Conservation (phyloP, 1,140 invertebrate species). For the Hylaeus anthracinus region DNA sequence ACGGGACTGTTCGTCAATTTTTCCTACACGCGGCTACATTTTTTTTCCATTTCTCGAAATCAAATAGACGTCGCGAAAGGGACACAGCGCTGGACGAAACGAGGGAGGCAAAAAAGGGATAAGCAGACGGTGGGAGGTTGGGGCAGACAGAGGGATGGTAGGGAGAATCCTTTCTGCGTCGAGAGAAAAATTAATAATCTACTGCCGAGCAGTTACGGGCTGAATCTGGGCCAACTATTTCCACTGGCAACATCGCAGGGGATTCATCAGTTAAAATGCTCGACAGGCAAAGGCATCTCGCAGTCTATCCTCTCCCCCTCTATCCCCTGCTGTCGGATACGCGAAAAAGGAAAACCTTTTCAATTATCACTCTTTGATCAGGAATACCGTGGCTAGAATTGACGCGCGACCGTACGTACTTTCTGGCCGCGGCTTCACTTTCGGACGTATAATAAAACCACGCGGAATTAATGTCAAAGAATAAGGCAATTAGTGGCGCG, state of each 20-base stretch:
- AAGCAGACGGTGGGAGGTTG: slow-evolving; percentile 26
- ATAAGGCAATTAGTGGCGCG: slow-evolving; percentile 47
- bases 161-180: slow-evolving; percentile 54
- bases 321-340: slow-evolving; percentile 20
- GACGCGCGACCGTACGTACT: not conserved
- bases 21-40: slow-evolving; percentile 16
- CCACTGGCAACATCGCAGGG: slow-evolving; percentile 56
- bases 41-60: slow-evolving; percentile 53
- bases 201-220: slow-evolving; percentile 47
- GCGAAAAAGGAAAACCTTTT: slow-evolving; percentile 47
- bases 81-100: slow-evolving; percentile 32
- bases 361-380: slow-evolving; percentile 60
- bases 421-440: slow-evolving; percentile 9
- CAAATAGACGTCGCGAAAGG: slow-evolving; percentile 56
- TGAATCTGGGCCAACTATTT: slow-evolving; percentile 68
- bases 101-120: slow-evolving; percentile 34
- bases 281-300: slow-evolving; percentile 47
- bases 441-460: slow-evolving; percentile 20
- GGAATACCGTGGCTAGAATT: slow-evolving; percentile 20
- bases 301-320: not conserved
- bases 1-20: slow-evolving; percentile 12
- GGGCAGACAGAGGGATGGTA: slow-evolving; percentile 25
- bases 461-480: slow-evolving; percentile 48
- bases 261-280: slow-evolving; percentile 66
- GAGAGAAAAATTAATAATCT: slow-evolving; percentile 67